Evolutionary conservation across 2,797 vertebrate species (phyloP), one percentile per base, ranked within the genome.

Genomic region (Sebastes kiyomatsui): DNA sequence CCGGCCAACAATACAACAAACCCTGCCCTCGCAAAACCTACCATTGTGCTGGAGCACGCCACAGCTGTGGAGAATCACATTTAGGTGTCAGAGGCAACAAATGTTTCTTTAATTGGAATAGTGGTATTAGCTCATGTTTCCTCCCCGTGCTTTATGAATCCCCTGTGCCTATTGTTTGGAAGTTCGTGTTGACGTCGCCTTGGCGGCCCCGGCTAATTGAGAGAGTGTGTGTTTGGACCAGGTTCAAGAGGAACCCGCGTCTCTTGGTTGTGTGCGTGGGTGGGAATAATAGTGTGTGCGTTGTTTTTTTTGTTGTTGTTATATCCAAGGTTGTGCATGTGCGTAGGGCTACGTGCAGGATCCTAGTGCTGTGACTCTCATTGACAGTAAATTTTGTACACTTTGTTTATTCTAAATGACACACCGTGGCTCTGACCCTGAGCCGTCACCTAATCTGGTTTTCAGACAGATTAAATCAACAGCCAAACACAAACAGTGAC

Each of bases 101-200:
- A 94, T 94, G 93, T 93, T 93, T 92, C 91, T 94, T 92, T 95
- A 95, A 94, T 94, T 94, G 93, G 88, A 95, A 94, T 94, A 91
- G 92, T 86, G 92, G 85, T 89, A 95, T 95, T 94, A 94, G 94
- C 90, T 94, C 94, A 94, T 92, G 88, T 94, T 95, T 95, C 94
- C 92, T 94, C 88, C 81, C 77, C 2, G 72, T 86, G 91, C 89
- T 93, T 94, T 94, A 95, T 93, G 92, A 90, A 94, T 94, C 92
- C 92, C 93, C 85, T 81, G 93, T 87, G 93, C 79, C 92, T 92
- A 93, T 94, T 95, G 92, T 94, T 94, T 92, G 90, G 82, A 89
- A 90, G 91, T 90, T 92, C 78, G 78, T 72, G 81, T 93, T 93
- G 94, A 93, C 93, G 93, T 94, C 92, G 93, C 85, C 77, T 83